Base-by-base conservation (phyloP, 2,113 vertebrate species). In the Astur gentilis region DNA sequence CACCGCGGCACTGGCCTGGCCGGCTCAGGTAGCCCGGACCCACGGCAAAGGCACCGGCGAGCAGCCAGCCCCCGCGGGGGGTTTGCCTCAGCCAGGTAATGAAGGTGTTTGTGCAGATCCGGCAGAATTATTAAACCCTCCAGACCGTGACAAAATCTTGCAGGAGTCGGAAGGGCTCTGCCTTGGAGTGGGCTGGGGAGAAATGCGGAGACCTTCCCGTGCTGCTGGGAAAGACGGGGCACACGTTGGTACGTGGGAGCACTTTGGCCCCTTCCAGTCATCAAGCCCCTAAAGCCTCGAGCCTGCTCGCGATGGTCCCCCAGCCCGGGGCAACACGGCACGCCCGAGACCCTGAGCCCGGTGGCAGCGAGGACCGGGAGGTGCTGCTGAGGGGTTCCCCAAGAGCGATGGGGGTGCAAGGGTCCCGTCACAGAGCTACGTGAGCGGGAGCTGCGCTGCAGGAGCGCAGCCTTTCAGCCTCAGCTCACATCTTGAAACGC, bases 381-480 rank as follows among this genome's bases (percentile, higher is more conserved):
- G 17, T 55, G 77, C 21, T 16, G 9, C 54, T 29, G 40, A 26
- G 82, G 40, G 49, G 17, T 22, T 14, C 65, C 66, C 45, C 40
- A 23, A 5, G 23, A 38, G 40, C 6, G 8, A 11, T 3, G 25
- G 31, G 29, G 38, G 16, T 11, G 11, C 29, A 4, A 32, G 19
- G 40, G 7, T n/a, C 36, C 71, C 8, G 1, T 13, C 52, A n/a
- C 36, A 26, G 82, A 16, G 52, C 38, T 8, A 10, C 13, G 7
- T 1, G 7, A 65, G 82, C 2, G 0, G 13, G 40, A 52, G 11
- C 50, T 5, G 4, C 1, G 6, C 57, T 49, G 42, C 17, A 25
- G 55, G 36, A 77, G 54, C 17, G 1, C 11, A 61, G 57, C 40
- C 66, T n/a, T 44, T 38, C 80, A 22, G 91, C 64, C 36, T 50